These are phyloP conservation scores for Paradisaea rubra DNA, from an alignment of 2,113 vertebrate species.

Conservation along the genomic window DNA sequence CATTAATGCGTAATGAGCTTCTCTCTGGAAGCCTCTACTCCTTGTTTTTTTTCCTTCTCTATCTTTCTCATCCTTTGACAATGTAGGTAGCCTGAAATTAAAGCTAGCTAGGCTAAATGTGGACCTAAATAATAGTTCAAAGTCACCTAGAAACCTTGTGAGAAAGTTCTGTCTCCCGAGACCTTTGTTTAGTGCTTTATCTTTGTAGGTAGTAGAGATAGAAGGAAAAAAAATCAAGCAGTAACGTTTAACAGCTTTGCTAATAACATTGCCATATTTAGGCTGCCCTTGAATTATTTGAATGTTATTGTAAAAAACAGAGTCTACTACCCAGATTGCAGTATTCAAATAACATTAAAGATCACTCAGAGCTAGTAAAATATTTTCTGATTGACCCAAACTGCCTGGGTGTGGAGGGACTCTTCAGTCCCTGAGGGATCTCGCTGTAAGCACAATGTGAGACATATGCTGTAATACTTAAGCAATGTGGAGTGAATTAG, in stretches of 20 bases:
- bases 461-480: not conserved
- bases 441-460: not conserved
- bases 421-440: not conserved
- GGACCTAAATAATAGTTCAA: not conserved
- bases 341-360: not conserved
- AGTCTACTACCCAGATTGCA: not conserved
- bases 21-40: not conserved
- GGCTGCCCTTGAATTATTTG: not conserved
- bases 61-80: not conserved
- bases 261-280: not conserved
- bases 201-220: not conserved
- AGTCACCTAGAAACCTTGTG: not conserved
- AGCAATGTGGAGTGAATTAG: slow-evolving; percentile 8
- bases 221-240: not conserved
- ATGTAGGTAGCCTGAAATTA: not conserved
- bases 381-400: not conserved
- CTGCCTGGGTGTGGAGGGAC: not conserved
- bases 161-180: not conserved
- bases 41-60: not conserved
- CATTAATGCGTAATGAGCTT: not conserved
- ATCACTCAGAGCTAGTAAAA: not conserved
- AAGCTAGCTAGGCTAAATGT: not conserved
- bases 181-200: not conserved
- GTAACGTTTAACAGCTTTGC: not conserved
- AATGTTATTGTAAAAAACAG: not conserved